Percentiles rank a stretch among this genome's conserved stretches.
These are phyloP conservation scores for Lepus europaeus DNA, from an alignment of 2,113 vertebrate genomes.

Conservation along the genomic window DNA sequence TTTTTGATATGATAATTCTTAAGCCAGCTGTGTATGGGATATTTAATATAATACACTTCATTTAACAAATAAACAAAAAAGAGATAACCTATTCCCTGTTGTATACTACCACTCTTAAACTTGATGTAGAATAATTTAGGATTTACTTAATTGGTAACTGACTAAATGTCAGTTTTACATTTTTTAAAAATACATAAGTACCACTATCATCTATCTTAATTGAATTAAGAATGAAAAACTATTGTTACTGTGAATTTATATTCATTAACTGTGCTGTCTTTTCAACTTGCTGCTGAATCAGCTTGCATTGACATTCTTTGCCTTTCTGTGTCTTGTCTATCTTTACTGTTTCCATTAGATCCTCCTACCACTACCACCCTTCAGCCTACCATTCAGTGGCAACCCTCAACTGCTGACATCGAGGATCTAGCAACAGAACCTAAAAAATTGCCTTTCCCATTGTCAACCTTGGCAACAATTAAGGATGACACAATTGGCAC, in stretches of 20 bases:
- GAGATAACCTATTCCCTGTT: not conserved
- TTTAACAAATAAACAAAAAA: not conserved
- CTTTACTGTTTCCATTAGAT: slow-evolving; percentile 95
- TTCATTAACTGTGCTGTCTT: slow-evolving; percentile 90
- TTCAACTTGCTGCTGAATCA: slow-evolving; percentile 92
- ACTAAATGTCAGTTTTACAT: slow-evolving; percentile 64
- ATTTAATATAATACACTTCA: slow-evolving; percentile 41
- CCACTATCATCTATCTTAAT: slow-evolving; percentile 46
- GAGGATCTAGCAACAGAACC: slow-evolving; percentile 90
- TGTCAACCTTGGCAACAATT: slow-evolving; percentile 92
- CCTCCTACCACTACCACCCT: slow-evolving; percentile 95
- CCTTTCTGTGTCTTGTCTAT: slow-evolving; percentile 94
- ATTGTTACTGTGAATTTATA: slow-evolving; percentile 83
- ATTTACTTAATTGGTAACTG: slow-evolving; percentile 61
- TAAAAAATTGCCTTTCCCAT: slow-evolving; percentile 90
- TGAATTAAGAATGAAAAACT: slow-evolving; percentile 91
- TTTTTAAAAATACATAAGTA: not conserved
- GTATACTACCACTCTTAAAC: not conserved
- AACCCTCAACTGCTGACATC: slow-evolving; percentile 87
- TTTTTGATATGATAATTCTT: slow-evolving; percentile 67
- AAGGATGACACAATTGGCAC: slow-evolving; percentile 93
- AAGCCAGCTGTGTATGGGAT: slow-evolving; percentile 49
- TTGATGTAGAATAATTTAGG: slow-evolving; percentile 44
- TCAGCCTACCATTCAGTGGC: slow-evolving; percentile 92
- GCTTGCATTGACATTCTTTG: slow-evolving; percentile 96